phyloP scores from a whole-genome alignment of 2,113 vertebrate genomes.

The Phrynocephalus versicolor region DNA sequence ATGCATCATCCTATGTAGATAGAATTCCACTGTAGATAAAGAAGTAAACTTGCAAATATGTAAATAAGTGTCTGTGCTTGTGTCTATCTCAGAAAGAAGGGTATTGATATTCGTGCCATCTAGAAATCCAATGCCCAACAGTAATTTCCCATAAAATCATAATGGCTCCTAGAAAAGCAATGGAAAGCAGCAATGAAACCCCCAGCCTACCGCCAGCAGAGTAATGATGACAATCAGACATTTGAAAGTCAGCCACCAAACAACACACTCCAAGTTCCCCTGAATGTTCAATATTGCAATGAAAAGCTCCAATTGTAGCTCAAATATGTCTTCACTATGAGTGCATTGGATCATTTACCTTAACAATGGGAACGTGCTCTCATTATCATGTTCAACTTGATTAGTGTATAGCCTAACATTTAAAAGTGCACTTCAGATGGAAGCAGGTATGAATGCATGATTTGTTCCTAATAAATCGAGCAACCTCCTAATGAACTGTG shows the following conservation, averaged over 20 bases:
- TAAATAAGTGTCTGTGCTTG: background rate
- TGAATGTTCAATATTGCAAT: conserved; percentile 65
- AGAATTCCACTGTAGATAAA: too few species aligned
- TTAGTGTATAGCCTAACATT: conserved; percentile 81
- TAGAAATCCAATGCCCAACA: conserved; percentile 21
- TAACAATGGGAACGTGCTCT: conserved; percentile 79
- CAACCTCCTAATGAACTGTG: conserved; percentile 74
- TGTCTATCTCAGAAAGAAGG: background rate
- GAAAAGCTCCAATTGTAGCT: conserved; percentile 76
- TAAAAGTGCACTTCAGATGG: conserved; percentile 80
- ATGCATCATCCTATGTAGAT: too few species aligned
- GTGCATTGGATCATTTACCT: conserved; percentile 81
- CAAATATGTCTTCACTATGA: conserved; percentile 73
- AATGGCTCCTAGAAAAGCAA: conserved; percentile 36
- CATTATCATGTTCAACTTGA: conserved; percentile 81
- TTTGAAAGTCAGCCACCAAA: conserved; percentile 50
- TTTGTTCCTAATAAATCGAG: conserved; percentile 81
- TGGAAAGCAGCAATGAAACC: conserved; percentile 28
- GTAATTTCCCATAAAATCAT: conserved; percentile 50
- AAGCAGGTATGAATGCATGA: conserved; percentile 80
- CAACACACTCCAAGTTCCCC: conserved; percentile 56
- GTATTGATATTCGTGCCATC: conserved; percentile 17
- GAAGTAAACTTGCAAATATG: too few species aligned
- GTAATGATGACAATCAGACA: conserved; percentile 46
- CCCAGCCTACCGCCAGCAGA: conserved; percentile 8